A percentile compares a stretch with the other conserved stretches of the same genome.
These are phyloP conservation scores for Rattus rattus DNA, from an alignment of 2,113 vertebrate species.

Conservation along the genomic window DNA sequence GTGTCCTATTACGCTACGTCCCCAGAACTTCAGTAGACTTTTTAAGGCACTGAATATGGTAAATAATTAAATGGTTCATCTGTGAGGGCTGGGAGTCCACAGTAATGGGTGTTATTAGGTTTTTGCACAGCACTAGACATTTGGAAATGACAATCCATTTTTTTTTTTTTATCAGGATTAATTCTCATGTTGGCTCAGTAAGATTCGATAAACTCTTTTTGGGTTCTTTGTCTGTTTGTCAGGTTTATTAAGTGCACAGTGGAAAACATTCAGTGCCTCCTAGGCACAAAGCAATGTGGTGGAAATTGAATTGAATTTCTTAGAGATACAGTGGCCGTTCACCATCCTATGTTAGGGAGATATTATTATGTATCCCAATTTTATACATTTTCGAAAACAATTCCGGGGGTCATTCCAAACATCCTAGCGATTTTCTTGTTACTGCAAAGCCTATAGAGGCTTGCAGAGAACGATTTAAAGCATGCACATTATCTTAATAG, in stretches of 20 bases:
- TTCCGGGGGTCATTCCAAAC: background rate
- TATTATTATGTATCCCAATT: background rate
- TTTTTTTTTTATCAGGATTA: background rate
- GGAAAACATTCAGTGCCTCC: background rate
- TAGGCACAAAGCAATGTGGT: background rate
- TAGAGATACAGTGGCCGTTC: background rate
- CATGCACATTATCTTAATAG: background rate
- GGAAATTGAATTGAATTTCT: background rate
- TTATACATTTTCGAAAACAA: background rate
- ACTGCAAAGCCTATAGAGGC: background rate
- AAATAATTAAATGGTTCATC: background rate
- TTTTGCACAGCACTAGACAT: background rate
- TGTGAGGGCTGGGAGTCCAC: background rate
- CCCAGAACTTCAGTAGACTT: background rate
- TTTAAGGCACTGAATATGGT: background rate
- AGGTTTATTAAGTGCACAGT: background rate
- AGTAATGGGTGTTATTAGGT: background rate
- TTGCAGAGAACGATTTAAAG: background rate
- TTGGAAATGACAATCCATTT: background rate
- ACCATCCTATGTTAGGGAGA: background rate
- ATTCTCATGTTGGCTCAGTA: background rate
- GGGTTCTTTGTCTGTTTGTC: background rate
- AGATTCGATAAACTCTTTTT: background rate
- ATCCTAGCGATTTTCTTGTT: background rate
- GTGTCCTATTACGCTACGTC: background rate